These are phyloP conservation scores for Acanthochromis polyacanthus DNA, from an alignment of 2,113 vertebrate genomes.

Conservation along the genomic window DNA sequence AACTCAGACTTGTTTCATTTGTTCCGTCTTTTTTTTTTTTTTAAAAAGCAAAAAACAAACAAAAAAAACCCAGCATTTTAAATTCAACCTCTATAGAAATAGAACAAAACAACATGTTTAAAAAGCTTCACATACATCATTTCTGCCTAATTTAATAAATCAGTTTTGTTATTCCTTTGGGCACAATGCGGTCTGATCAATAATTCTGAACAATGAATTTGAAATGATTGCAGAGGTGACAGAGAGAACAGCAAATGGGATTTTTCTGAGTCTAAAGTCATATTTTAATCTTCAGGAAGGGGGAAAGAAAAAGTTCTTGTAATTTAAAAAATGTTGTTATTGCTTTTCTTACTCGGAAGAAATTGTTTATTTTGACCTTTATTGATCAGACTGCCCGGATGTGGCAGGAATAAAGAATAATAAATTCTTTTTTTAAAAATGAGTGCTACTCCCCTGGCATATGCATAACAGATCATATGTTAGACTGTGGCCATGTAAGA, in stretches of 20 bases:
- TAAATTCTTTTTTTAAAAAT: not conserved
- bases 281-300: not conserved
- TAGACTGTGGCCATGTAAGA: too few relatives aligned
- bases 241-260: not conserved
- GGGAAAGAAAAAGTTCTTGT: not conserved
- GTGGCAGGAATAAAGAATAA: not conserved
- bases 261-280: not conserved
- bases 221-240: constrained; percentile 23
- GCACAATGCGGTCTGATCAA: constrained; percentile 11
- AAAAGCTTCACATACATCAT: not conserved
- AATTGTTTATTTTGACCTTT: constrained; percentile 16
- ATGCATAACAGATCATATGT: too few relatives aligned
- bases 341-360: constrained; percentile 24
- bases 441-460: not conserved
- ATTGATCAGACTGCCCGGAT: constrained; percentile 26
- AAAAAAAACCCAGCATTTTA: not conserved
- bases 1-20: too few relatives aligned
- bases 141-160: constrained; percentile 4
- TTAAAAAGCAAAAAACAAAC: too few relatives aligned
- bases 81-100: too few relatives aligned
- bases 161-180: constrained; percentile 21
- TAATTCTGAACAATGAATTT: constrained; percentile 26
- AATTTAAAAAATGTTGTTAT: constrained; percentile 11
- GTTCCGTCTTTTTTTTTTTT: not conserved
- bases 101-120: not conserved